A percentile compares a stretch with the other conserved stretches of the same genome.
phyloP scores from a whole-genome alignment of 2,888 invertebrate genomes.

The Coenonympha arcania region DNA sequence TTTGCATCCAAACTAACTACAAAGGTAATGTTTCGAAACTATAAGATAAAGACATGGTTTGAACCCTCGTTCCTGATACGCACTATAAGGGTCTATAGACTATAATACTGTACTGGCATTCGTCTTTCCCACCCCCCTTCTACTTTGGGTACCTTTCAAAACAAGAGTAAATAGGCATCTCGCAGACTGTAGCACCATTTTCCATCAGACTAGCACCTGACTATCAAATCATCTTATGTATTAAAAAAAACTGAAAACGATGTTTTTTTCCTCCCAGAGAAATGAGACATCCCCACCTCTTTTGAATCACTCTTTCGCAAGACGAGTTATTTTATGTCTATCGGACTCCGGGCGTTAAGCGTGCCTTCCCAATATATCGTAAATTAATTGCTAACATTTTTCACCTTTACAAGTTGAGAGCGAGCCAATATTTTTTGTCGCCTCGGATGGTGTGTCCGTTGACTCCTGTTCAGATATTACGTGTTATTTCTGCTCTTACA shows the following conservation, averaged over 20 bases:
- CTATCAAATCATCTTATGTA: too few relatives aligned
- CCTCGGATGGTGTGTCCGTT: slow-evolving; percentile 30
- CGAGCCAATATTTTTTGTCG: slow-evolving; percentile 58
- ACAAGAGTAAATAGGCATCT: too few relatives aligned
- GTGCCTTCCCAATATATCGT: slow-evolving; percentile 2
- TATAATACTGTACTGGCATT: too few relatives aligned
- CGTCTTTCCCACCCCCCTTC: too few relatives aligned
- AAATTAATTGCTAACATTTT: slow-evolving; percentile 9
- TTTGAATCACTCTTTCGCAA: background rate
- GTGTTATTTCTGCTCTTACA: slow-evolving; percentile 66
- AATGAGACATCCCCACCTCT: background rate
- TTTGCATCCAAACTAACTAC: too few relatives aligned
- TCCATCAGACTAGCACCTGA: too few relatives aligned
- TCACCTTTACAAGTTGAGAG: slow-evolving; percentile 45
- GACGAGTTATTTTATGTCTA: background rate
- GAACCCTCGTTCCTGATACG: too few relatives aligned
- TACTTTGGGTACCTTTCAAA: too few relatives aligned
- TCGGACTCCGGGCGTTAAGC: background rate
- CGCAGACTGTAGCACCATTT: too few relatives aligned
- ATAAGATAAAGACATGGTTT: background rate
- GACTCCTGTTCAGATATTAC: slow-evolving; percentile 68
- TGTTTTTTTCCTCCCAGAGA: background rate
- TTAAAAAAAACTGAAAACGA: background rate
- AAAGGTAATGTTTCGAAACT: too few relatives aligned
- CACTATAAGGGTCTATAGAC: too few relatives aligned